Evolutionary conservation across 1,140 invertebrate species (phyloP).

Genomic region (Trachymyrmex septentrionalis): DNA sequence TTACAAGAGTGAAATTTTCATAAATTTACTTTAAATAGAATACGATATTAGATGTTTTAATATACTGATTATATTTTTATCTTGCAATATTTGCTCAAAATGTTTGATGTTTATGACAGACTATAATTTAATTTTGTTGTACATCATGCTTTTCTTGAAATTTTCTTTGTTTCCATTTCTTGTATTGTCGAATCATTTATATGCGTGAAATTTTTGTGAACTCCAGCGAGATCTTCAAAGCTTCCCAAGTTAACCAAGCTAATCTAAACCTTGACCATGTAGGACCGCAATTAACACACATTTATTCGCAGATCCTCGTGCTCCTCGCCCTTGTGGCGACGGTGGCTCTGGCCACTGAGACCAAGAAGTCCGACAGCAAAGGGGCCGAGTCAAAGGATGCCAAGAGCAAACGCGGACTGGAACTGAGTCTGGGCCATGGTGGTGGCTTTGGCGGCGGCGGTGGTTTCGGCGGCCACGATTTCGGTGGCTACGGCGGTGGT

Average conservation of each 20-base stretch:
- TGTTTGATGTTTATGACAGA: not conserved
- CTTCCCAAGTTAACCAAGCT: conserved; percentile 4
- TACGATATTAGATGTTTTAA: not conserved
- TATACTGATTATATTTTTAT: not conserved
- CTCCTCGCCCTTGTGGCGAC: conserved; percentile 74
- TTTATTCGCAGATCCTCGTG: conserved; percentile 74
- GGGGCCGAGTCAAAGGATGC: conserved; percentile 73
- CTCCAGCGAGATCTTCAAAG: not conserved
- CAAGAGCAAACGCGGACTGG: conserved; percentile 83
- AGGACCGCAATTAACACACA: conserved; percentile 48
- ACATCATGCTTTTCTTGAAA: not conserved
- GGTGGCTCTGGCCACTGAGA: conserved; percentile 65
- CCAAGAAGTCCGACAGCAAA: conserved; percentile 58
- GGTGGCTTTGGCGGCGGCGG: conserved; percentile 62
- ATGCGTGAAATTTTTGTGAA: not conserved
- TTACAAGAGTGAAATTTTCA: conserved; percentile 5
- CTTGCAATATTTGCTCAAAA: not conserved
- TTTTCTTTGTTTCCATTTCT: not conserved
- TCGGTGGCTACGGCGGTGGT: conserved; percentile 66
- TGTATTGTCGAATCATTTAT: not conserved
- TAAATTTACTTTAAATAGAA: not conserved
- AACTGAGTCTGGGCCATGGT: conserved; percentile 74
- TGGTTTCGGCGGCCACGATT: conserved; percentile 58
- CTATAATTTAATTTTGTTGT: not conserved
- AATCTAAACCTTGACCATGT: conserved; percentile 26